Percentiles rank a stretch among this genome's conserved stretches.
These are phyloP conservation scores for Hetaerina americana DNA, from an alignment of 1,140 invertebrate genomes.

Conservation along the genomic window DNA sequence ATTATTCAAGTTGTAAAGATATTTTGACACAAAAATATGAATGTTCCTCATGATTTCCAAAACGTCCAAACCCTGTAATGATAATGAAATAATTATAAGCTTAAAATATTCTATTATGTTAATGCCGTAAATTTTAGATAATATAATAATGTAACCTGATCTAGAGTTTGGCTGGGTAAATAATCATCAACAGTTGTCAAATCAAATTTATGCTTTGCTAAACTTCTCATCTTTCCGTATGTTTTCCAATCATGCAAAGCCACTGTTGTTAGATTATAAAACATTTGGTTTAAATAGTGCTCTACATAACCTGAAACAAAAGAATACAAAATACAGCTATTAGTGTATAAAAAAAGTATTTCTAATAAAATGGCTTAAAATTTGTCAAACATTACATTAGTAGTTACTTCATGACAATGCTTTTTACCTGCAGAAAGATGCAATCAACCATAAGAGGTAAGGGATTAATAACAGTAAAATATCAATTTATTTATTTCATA, in stretches of 20 bases:
- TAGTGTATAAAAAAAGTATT: neutral
- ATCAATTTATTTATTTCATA: too few relatives aligned
- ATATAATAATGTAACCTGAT: constrained; percentile 46
- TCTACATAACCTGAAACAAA: constrained; percentile 52
- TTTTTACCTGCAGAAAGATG: neutral
- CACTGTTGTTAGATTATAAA: constrained; percentile 96
- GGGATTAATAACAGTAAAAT: too few relatives aligned
- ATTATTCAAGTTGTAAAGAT: constrained; percentile 93
- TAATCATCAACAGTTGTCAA: constrained; percentile 76
- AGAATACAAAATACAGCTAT: constrained; percentile 11
- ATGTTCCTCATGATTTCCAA: constrained; percentile 97
- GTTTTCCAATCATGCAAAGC: constrained; percentile 96
- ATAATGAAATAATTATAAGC: constrained; percentile 10
- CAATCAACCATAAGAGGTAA: too few relatives aligned
- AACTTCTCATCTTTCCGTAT: constrained; percentile 88
- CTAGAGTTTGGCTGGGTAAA: constrained; percentile 89
- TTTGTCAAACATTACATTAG: neutral
- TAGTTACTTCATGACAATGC: neutral
- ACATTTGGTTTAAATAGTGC: constrained; percentile 85
- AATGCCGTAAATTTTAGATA: neutral
- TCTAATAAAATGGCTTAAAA: neutral
- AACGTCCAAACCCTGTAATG: constrained; percentile 80
- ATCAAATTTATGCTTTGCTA: constrained; percentile 76
- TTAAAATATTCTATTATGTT: too few relatives aligned
- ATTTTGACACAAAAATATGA: constrained; percentile 86